These are phyloP conservation scores for Perdita meconis DNA, from an alignment of 2,888 invertebrate genomes.

Conservation along the genomic window DNA sequence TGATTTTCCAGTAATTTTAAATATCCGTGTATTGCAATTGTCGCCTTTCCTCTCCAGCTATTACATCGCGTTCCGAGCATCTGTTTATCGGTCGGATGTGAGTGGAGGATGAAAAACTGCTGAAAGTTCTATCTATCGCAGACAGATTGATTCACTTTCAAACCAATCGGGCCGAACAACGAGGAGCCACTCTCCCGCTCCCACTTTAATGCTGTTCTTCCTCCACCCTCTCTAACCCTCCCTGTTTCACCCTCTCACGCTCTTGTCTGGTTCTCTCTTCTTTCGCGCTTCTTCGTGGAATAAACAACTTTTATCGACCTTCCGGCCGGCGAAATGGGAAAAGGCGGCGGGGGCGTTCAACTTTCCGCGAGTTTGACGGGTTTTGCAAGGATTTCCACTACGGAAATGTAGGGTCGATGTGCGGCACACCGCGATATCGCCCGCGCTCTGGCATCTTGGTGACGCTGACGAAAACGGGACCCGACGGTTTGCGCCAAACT, in stretches of 20 bases:
- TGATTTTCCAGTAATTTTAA: no score
- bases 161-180: constrained; percentile 72
- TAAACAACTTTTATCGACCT: constrained; percentile 80
- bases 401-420: constrained; percentile 64
- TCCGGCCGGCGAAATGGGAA: constrained; percentile 74
- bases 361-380: constrained; percentile 72
- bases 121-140: constrained; percentile 78
- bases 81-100: constrained; percentile 37
- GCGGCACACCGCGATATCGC: constrained; percentile 51
- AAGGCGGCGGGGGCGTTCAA: constrained; percentile 71
- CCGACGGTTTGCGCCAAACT: constrained; percentile 45
- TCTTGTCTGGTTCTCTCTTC: constrained; percentile 47
- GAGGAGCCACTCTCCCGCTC: constrained; percentile 61
- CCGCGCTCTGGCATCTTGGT: constrained; percentile 58
- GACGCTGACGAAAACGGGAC: constrained; percentile 66
- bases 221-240: constrained; percentile 35
- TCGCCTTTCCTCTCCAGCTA: constrained; percentile 6
- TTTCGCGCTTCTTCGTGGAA: constrained; percentile 70
- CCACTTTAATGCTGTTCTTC: constrained; percentile 57
- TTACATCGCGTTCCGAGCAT: constrained; percentile 18
- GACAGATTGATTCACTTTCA: constrained; percentile 77
- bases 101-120: constrained; percentile 61
- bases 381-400: constrained; percentile 69
- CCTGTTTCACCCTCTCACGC: no score
- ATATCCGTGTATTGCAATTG: constrained; percentile 7